Evolutionary conservation across 1,140 invertebrate genomes (phyloP).

Genomic region (Sycophila sp.): DNA sequence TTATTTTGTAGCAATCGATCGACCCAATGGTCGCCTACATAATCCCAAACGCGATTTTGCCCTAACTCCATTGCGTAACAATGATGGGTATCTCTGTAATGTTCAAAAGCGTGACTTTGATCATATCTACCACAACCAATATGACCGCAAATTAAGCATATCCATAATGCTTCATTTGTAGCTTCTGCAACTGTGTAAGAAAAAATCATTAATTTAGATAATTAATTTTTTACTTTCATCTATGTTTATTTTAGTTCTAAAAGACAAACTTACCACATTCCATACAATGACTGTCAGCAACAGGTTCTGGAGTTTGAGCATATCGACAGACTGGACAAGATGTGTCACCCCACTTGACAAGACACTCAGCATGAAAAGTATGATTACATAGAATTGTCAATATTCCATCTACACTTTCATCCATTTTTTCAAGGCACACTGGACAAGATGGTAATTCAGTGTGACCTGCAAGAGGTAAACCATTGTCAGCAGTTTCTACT

Average conservation of each 20-base stretch:
- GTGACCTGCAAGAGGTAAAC: conserved; percentile 79
- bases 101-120: conserved; percentile 79
- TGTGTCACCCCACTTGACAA: conserved; percentile 96
- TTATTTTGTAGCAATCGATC: conserved; percentile 96
- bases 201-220: conserved; percentile 27
- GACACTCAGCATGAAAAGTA: conserved; percentile 94
- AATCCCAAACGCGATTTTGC: conserved; percentile 98
- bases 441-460: conserved; percentile 98
- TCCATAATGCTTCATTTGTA: conserved; percentile 89
- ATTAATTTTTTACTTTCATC: background rate
- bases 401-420: conserved; percentile 97
- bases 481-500: conserved; percentile 83
- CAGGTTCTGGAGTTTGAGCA: conserved; percentile 92
- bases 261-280: conserved; percentile 73
- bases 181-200: conserved; percentile 58
- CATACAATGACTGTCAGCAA: conserved; percentile 84
- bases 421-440: conserved; percentile 96
- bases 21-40: conserved; percentile 96
- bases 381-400: conserved; percentile 99
- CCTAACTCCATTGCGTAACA: conserved; percentile 97
- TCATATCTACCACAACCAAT: conserved; percentile 88
- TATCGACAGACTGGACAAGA: conserved; percentile 83
- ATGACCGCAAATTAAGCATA: conserved; percentile 98
- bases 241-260: background rate
- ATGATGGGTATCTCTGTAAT: conserved; percentile 95